phyloP scores from a whole-genome alignment of 2,888 invertebrate genomes.

The Sinodicranocentrus sp. region DNA sequence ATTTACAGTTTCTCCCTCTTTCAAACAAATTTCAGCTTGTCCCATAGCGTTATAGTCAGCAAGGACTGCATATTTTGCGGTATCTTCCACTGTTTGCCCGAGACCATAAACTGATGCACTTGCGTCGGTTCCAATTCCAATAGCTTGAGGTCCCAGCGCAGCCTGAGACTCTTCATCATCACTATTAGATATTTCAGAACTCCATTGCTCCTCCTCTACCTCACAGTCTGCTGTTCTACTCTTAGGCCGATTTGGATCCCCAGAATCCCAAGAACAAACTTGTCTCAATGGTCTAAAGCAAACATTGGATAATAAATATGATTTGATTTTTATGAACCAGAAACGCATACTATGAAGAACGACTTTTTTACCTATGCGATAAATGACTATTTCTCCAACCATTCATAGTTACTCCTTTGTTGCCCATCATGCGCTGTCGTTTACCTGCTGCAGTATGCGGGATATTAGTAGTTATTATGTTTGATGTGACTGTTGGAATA shows the following conservation, averaged over 20 bases:
- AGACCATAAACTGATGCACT: constrained; percentile 69
- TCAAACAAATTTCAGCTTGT: constrained; percentile 92
- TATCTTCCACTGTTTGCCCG: constrained; percentile 75
- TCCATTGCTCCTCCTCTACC: constrained; percentile 89
- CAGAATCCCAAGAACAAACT: constrained; percentile 86
- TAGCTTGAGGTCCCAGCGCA: constrained; percentile 35
- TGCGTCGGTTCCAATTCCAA: constrained; percentile 36
- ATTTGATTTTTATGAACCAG: not conserved
- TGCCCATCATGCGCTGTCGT: constrained; percentile 67
- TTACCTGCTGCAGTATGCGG: constrained; percentile 62
- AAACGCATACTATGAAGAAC: not conserved
- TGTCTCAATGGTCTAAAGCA: constrained; percentile 86
- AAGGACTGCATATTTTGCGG: constrained; percentile 89
- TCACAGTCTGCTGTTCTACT: constrained; percentile 77
- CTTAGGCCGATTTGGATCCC: constrained; percentile 77
- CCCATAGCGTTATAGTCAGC: constrained; percentile 96
- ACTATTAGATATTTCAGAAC: constrained; percentile 93
- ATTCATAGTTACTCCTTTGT: constrained; percentile 75
- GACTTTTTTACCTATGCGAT: constrained; percentile 68
- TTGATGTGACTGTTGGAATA: constrained; percentile 42
- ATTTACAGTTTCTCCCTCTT: constrained; percentile 93
- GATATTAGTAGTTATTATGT: constrained; percentile 48
- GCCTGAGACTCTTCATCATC: constrained; percentile 86
- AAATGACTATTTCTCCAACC: constrained; percentile 72
- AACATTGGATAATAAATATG: too few relatives aligned